phyloP scores from a whole-genome alignment of 1,140 invertebrate species.

The Phenacoccus solenopsis region DNA sequence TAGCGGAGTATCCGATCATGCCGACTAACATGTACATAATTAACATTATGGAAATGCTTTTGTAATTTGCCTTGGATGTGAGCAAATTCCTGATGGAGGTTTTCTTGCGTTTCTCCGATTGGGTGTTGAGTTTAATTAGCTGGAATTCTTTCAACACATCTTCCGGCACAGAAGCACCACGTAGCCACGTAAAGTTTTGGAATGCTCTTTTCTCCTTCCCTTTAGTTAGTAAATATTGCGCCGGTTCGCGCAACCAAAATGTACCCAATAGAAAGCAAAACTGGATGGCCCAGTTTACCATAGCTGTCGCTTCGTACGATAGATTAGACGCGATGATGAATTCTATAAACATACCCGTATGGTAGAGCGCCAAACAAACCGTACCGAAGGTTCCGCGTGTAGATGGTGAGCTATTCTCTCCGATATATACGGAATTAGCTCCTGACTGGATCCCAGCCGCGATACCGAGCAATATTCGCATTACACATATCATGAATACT shows the following conservation, averaged over 20 bases:
- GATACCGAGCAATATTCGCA: slow-evolving; percentile 38
- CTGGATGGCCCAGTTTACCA: slow-evolving; percentile 45
- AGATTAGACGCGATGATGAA: slow-evolving; percentile 62
- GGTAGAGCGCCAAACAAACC: slow-evolving; percentile 63
- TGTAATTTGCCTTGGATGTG: slow-evolving; percentile 33
- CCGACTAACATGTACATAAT: slow-evolving; percentile 29
- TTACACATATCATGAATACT: not conserved
- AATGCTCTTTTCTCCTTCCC: slow-evolving; percentile 47
- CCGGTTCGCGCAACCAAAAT: slow-evolving; percentile 66
- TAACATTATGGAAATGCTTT: slow-evolving; percentile 37
- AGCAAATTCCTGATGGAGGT: slow-evolving; percentile 36
- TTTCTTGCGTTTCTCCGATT: slow-evolving; percentile 31
- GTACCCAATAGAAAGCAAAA: slow-evolving; percentile 50
- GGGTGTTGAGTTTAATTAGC: slow-evolving; percentile 24
- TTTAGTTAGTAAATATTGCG: slow-evolving; percentile 49
- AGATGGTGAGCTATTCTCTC: slow-evolving; percentile 47
- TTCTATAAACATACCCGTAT: slow-evolving; percentile 58
- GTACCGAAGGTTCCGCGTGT: slow-evolving; percentile 42
- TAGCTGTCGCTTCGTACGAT: slow-evolving; percentile 50
- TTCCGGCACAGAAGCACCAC: slow-evolving; percentile 32
- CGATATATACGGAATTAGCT: slow-evolving; percentile 66
- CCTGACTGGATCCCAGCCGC: slow-evolving; percentile 60
- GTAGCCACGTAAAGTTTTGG: slow-evolving; percentile 47
- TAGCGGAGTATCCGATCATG: slow-evolving; percentile 25
- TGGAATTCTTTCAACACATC: slow-evolving; percentile 24